Evolutionary conservation across 2,888 invertebrate species (phyloP).

Genomic region (Phaonia tiefii): DNA sequence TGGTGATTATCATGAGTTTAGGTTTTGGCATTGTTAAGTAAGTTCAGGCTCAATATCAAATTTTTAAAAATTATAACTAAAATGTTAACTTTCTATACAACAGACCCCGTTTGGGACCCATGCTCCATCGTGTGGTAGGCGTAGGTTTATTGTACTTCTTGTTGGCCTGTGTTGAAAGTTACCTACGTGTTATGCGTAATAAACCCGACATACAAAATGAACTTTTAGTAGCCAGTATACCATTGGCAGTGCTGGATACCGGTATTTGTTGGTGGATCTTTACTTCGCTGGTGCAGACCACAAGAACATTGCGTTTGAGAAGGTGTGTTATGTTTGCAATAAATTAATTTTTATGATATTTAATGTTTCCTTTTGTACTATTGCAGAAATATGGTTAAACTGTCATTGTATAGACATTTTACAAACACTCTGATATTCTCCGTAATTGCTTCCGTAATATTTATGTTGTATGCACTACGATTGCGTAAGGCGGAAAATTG

Average conservation of each 20-base stretch:
- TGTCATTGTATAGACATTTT: slow-evolving; percentile 94
- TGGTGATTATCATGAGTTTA: slow-evolving; percentile 95
- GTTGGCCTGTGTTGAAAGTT: slow-evolving; percentile 92
- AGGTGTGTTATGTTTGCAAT: slow-evolving; percentile 81
- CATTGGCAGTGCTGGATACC: slow-evolving; percentile 91
- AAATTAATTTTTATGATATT: not conserved
- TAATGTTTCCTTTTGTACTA: slow-evolving; percentile 61
- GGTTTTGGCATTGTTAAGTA: slow-evolving; percentile 98
- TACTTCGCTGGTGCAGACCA: slow-evolving; percentile 92
- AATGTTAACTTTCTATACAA: not conserved
- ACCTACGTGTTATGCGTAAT: slow-evolving; percentile 86
- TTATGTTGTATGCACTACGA: slow-evolving; percentile 95
- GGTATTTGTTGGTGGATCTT: slow-evolving; percentile 98
- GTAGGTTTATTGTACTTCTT: slow-evolving; percentile 92
- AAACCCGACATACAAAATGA: slow-evolving; percentile 84
- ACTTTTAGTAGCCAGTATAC: slow-evolving; percentile 89
- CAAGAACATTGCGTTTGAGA: slow-evolving; percentile 91
- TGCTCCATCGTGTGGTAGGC: slow-evolving; percentile 92
- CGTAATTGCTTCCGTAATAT: slow-evolving; percentile 93
- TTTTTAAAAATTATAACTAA: not conserved
- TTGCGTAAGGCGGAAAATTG: slow-evolving; percentile 89
- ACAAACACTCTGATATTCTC: slow-evolving; percentile 96
- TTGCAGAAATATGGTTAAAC: slow-evolving; percentile 92
- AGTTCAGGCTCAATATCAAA: slow-evolving; percentile 75
- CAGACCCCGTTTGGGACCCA: slow-evolving; percentile 92